phyloP scores from a whole-genome alignment of 2,888 invertebrate genomes.

The Drosophila paramelanica region DNA sequence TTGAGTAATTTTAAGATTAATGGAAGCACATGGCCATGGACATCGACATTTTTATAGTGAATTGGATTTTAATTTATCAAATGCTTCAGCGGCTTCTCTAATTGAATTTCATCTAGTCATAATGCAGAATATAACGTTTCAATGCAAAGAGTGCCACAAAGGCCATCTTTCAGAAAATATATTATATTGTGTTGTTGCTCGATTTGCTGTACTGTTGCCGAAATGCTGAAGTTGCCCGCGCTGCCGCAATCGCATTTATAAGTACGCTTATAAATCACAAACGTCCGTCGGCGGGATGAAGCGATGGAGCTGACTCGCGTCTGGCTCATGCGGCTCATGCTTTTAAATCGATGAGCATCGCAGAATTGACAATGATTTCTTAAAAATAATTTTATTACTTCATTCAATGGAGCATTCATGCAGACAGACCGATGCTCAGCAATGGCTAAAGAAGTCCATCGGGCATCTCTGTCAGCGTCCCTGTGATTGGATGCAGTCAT shows the following conservation, averaged over 20 bases:
- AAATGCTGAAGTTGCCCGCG: conserved; percentile 3
- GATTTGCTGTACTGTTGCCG: conserved; percentile 51
- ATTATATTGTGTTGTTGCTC: conserved; percentile 66
- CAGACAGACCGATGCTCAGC: conserved; percentile 40
- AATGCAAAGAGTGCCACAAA: conserved; percentile 53
- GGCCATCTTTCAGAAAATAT: conserved; percentile 35
- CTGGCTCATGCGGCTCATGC: conserved; percentile 41
- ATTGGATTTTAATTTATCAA: conserved; percentile 69
- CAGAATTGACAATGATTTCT: conserved; percentile 77
- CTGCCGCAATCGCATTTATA: conserved; percentile 65
- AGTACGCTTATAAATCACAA: conserved; percentile 80
- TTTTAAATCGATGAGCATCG: conserved; percentile 77
- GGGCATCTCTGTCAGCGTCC: conserved; percentile 33
- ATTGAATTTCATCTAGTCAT: conserved; percentile 65
- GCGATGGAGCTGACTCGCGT: conserved; percentile 12
- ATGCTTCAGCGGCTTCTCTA: conserved; percentile 68
- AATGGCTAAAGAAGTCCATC: conserved; percentile 52
- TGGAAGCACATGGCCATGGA: neutral
- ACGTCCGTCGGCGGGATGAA: conserved; percentile 37
- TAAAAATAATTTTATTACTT: conserved; percentile 78
- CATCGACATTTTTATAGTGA: conserved; percentile 31
- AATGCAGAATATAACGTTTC: conserved; percentile 67
- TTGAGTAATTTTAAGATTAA: conserved; percentile 19
- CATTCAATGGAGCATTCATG: conserved; percentile 66
- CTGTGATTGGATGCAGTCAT: conserved; percentile 63